These are phyloP conservation scores for Danio rerio DNA, from an alignment of 2,113 vertebrate genomes.

Conservation along the genomic window GRCz12tu NC_133198.1:40042001-40042500, in stretches of 20 bases:
- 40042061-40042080: background rate
- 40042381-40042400: background rate
- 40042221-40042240: conserved; percentile 78
- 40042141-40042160: too few species aligned
- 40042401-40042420: conserved; percentile 72
- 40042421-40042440: conserved; percentile 79
- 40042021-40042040: background rate
- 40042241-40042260: conserved; percentile 82
- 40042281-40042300: background rate
- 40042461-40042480: too few species aligned
- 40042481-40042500: too few species aligned
- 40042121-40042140: background rate
- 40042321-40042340: background rate
- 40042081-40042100: background rate
- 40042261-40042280: conserved; percentile 66
- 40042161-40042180: too few species aligned
- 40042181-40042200: background rate
- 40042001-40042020: too few species aligned
- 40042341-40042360: background rate
- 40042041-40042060: background rate
- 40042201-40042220: conserved; percentile 78
- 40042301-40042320: background rate
- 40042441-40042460: too few species aligned
- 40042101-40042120: too few species aligned
- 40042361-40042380: background rate